Evolutionary conservation across 2,797 vertebrate genomes (phyloP), one percentile per base, ranked within the genome.

Genomic region (Botia almorhae): DNA sequence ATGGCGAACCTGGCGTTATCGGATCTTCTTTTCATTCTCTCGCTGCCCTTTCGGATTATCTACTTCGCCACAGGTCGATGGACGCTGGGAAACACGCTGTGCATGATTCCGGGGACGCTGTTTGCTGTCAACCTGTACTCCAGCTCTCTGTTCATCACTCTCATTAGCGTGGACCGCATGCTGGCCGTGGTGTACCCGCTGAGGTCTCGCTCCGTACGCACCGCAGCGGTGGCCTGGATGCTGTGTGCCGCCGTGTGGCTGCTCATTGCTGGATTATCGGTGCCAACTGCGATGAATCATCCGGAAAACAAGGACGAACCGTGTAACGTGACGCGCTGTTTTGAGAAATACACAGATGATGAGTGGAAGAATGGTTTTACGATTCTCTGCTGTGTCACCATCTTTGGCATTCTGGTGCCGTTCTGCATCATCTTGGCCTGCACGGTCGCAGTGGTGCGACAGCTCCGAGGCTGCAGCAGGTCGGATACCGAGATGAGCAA

Each of bases 121-220:
- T 86, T 88, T 33, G 39, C 43, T 0, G 50, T 88, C 21, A 88
- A 88, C 80, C n/a, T 87, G 56, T 81, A 84, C 50, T 86, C 85
- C 70, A 86, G 87, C 76, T 84, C 85, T 12, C 65, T 86, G 46
- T 87, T 88, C 70, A 85, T 88, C 63, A 85, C 78, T 6, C 71
- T 86, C 23, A 87, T 88, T 69, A 86, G 87, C 3, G 70, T 88
- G 82, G 87, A 88, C 48, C 82, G 87, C 4, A 72, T 88, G 80
- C 51, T 88, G 64, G 87, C 87, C 0, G 78, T 88, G 60, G 85
- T 67, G 3, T 87, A 87, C 82, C 87, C 86, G 4, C 74, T 88
- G 16, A 79, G 86, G 23, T 88, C 86, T 10, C 83, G 85, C 6
- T 3, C 2, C 0, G 2, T 82, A 0, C 81, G 85, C 21, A 85